Percentiles rank a stretch among this genome's conserved stretches.
phyloP scores from a whole-genome alignment of 2,113 vertebrate species.

The Mesocricetus auratus region DNA sequence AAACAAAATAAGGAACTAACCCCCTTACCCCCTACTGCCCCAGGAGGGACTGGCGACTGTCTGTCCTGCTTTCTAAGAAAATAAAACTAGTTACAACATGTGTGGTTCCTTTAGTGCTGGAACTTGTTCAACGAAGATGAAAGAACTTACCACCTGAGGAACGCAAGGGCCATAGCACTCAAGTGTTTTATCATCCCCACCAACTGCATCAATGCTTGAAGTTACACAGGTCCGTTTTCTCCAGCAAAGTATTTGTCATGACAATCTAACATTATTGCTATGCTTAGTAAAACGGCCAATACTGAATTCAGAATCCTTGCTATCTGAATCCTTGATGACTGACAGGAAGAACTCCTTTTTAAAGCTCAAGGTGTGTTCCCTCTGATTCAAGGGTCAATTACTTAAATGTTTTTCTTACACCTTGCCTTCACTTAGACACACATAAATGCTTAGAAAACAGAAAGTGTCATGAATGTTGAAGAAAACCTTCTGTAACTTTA shows the following conservation, averaged over 20 bases:
- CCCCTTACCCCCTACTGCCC: background rate
- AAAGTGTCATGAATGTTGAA: conserved; percentile 45
- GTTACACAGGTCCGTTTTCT: background rate
- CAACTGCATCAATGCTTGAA: conserved; percentile 32
- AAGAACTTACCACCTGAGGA: conserved; percentile 30
- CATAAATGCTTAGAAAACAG: conserved; percentile 24
- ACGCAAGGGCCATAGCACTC: background rate
- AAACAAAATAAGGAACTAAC: conserved; percentile 44
- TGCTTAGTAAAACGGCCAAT: background rate
- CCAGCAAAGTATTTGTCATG: conserved; percentile 4
- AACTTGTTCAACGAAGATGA: conserved; percentile 40
- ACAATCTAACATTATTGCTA: background rate
- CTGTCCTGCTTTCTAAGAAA: conserved; percentile 30
- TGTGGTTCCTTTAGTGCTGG: background rate
- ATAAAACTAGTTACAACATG: conserved; percentile 33
- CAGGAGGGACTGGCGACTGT: background rate
- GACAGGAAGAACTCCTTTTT: conserved; percentile 33
- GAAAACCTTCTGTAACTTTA: conserved; percentile 42
- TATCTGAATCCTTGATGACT: background rate
- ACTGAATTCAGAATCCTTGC: conserved; percentile 23
- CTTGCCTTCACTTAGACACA: background rate
- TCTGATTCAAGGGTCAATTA: background rate
- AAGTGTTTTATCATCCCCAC: conserved; percentile 7
- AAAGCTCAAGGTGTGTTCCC: conserved; percentile 15
- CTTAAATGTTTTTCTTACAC: background rate